phyloP scores from a whole-genome alignment of 1,140 invertebrate species.

The Dinoponera quadriceps region DNA sequence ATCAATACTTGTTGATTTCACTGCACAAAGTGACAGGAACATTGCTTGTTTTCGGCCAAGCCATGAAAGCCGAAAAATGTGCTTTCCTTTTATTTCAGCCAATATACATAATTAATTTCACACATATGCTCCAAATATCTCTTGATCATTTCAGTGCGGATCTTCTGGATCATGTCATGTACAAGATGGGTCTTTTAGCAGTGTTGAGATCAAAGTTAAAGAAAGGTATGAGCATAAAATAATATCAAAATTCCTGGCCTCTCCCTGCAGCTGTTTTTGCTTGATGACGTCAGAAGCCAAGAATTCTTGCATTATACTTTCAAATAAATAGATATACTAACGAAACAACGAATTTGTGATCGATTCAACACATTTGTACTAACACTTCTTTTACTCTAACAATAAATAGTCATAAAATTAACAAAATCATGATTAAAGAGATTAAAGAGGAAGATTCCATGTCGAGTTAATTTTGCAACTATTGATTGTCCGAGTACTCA shows the following conservation, averaged over 20 bases:
- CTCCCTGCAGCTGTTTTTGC: no score
- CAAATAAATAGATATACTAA: no score
- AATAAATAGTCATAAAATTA: no score
- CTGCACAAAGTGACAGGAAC: background rate
- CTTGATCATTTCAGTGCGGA: conserved; percentile 89
- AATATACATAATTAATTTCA: background rate
- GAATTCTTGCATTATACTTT: no score
- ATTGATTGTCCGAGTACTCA: no score
- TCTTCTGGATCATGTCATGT: conserved; percentile 94
- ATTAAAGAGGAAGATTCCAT: no score
- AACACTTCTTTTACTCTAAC: no score
- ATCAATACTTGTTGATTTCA: background rate
- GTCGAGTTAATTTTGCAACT: no score
- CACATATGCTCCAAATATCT: conserved; percentile 23
- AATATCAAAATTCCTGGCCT: conserved; percentile 33
- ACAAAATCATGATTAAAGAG: no score
- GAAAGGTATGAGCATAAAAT: conserved; percentile 87
- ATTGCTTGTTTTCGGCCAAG: conserved; percentile 4
- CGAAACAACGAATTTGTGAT: no score
- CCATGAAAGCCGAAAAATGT: background rate
- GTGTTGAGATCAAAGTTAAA: conserved; percentile 93
- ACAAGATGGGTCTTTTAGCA: conserved; percentile 96
- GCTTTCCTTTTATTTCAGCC: background rate
- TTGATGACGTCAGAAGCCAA: no score
- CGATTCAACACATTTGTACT: no score